phyloP scores from a whole-genome alignment of 2,797 vertebrate genomes.

The Avahi laniger region DNA sequence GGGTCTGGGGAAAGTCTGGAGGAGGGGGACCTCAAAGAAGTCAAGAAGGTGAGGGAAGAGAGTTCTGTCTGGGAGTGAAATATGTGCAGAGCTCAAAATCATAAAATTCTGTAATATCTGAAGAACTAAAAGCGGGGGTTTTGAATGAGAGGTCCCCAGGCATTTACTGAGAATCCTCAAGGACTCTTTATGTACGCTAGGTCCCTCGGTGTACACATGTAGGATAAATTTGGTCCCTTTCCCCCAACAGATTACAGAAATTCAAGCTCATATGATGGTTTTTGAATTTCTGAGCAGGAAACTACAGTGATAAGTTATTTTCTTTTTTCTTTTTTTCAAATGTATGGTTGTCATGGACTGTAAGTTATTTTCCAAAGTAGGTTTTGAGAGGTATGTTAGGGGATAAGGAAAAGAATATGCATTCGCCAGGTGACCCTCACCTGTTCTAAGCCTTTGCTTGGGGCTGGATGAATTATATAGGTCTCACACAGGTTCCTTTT shows the following conservation, averaged over 20 bases:
- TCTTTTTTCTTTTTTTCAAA: too few species aligned
- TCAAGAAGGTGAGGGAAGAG: background rate
- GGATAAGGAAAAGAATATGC: background rate
- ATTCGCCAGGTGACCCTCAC: background rate
- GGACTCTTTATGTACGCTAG: background rate
- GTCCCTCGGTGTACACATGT: background rate
- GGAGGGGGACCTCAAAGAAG: background rate
- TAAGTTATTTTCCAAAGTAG: conserved; percentile 36
- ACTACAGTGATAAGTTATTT: background rate
- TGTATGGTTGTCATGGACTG: background rate
- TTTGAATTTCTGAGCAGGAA: conserved; percentile 48
- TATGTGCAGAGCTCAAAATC: background rate
- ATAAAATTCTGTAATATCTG: background rate
- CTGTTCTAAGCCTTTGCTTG: conserved; percentile 24
- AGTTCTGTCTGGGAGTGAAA: background rate
- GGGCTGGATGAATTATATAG: background rate
- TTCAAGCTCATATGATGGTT: background rate
- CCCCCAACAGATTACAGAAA: background rate
- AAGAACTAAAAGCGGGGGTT: conserved; percentile 3
- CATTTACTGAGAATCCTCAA: background rate
- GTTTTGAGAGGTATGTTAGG: background rate
- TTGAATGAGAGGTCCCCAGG: conserved; percentile 4
- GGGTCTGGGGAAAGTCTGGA: background rate
- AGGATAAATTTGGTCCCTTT: background rate
- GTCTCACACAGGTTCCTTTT: conserved; percentile 3